Evolutionary conservation across 1,140 invertebrate genomes (phyloP), one percentile per base, ranked within the genome.

Genomic region (Sitodiplosis mosellana): DNA sequence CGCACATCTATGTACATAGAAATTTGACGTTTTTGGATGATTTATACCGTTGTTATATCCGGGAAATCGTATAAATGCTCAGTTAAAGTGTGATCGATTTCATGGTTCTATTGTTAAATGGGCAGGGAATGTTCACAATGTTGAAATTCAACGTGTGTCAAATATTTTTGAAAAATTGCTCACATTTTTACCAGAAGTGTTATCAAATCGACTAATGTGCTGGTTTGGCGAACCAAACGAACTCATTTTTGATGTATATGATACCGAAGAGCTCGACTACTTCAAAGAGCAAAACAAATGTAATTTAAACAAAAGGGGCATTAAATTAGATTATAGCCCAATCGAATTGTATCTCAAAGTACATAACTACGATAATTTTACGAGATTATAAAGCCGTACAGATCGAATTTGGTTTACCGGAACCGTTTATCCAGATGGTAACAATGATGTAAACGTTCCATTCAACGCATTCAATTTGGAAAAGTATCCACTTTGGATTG

Each of bases 371-470:
- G n/a, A n/a, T 1, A 84, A 86, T 63, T 83, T 81, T 51, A 83
- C 80, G 6, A 56, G 74, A 1, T 67, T 70, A 22, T 66, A 85
- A 37, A 73, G 72, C 53, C 60, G 69, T 0, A 75, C 78, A 0
- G 83, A 86, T 59, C 75, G 78, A 48, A 74, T 87, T 33, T 73
- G 77, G 56, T 85, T 85, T 56, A 73, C 73, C 46, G 83, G 83
- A 1, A 54, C 58, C 0, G 54, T 83, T 2, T 5, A 27, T 27
- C 43, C 18, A 47, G 50, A 53, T 45, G 40, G 15, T 48, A 8
- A 22, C 5, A 21, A 41, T 17, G 34, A 44, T 21, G 38, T 42
- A 51, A 61, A 66, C 48, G 55, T 63, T 12, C 44, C 48, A 18
- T 49, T 54, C n/a, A 57, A 48, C 21, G 52, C 52, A 59, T 75